Evolutionary conservation across 2,113 vertebrate species (phyloP).

Genomic region (Gorilla gorilla): DNA sequence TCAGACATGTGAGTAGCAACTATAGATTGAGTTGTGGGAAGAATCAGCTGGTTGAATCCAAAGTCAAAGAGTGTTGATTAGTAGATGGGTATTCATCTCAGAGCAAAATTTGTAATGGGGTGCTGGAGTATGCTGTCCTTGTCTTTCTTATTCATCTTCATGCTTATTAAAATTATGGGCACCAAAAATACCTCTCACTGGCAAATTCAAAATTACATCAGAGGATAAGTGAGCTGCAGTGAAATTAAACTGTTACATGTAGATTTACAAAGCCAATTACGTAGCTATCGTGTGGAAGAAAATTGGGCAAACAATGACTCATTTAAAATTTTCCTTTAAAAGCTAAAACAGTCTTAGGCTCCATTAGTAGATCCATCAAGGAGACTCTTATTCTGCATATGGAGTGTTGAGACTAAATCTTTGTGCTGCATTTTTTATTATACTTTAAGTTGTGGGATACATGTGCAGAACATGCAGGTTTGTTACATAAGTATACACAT

Average conservation of each 20-base stretch:
- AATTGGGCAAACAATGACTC: not conserved
- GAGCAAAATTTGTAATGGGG: not conserved
- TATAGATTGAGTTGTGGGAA: not conserved
- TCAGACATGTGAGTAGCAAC: not conserved
- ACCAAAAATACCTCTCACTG: not conserved
- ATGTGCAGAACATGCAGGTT: too few species aligned
- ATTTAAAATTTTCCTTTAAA: slow-evolving; percentile 16
- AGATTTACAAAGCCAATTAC: not conserved
- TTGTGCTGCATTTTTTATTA: not conserved
- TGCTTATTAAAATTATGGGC: not conserved
- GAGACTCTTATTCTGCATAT: not conserved
- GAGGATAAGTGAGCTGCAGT: not conserved
- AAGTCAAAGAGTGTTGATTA: not conserved
- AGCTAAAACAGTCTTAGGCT: not conserved
- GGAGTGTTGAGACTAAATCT: not conserved
- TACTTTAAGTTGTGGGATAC: too few species aligned
- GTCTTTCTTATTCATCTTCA: not conserved
- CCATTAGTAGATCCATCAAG: not conserved
- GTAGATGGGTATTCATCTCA: not conserved
- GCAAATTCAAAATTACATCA: slow-evolving; percentile 18
- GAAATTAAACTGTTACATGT: not conserved
- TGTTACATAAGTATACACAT: too few species aligned
- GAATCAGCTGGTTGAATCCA: not conserved
- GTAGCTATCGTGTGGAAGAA: not conserved
- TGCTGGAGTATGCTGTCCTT: not conserved